phyloP scores from a whole-genome alignment of 2,113 vertebrate species.

The Rhinopithecus roxellana region DNA sequence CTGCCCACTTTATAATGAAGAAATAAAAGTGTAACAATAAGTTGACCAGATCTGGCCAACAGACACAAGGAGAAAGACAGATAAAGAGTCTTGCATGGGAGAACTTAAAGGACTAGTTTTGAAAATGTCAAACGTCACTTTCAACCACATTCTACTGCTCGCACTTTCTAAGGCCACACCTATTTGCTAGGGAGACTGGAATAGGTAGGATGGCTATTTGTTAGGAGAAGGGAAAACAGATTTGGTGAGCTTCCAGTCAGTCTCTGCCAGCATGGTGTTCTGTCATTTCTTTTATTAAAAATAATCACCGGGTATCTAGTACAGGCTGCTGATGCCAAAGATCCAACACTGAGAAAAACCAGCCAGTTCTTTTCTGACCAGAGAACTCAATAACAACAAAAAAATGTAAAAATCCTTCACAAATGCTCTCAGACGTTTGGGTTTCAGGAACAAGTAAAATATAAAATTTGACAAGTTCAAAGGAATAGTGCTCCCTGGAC shows the following conservation, averaged over 20 bases:
- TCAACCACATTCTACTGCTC: accelerated
- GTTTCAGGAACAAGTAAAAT: background rate
- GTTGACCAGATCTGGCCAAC: background rate
- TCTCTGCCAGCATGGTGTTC: background rate
- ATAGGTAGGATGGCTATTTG: accelerated
- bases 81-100: accelerated
- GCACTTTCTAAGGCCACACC: accelerated
- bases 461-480: background rate
- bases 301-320: background rate
- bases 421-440: background rate
- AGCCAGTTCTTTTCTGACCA: background rate
- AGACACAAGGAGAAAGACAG: background rate
- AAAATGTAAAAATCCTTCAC: background rate
- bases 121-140: background rate
- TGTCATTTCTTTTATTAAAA: background rate
- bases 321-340: background rate
- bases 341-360: background rate
- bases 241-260: background rate
- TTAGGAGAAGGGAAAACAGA: background rate
- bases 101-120: background rate
- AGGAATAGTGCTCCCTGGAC: background rate
- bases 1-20: background rate
- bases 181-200: background rate
- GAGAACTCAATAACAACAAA: background rate
- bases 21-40: background rate